A percentile compares a stretch with the other conserved stretches of the same genome.
These are phyloP conservation scores for Tylochromis polylepis DNA, from an alignment of 2,113 vertebrate species.

Conservation along the genomic window DNA sequence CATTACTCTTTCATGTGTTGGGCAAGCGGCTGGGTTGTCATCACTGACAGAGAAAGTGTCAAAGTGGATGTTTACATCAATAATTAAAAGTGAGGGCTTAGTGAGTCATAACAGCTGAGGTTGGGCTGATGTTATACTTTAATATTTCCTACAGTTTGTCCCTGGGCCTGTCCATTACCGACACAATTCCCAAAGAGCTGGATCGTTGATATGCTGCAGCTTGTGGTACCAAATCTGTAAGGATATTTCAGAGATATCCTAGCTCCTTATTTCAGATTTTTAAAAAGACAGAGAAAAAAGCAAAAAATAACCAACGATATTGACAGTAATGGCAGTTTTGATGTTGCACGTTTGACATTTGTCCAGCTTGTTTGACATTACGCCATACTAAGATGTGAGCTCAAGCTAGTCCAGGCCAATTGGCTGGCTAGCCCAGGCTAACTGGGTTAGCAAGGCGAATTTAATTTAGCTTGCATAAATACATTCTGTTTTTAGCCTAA, in stretches of 20 bases:
- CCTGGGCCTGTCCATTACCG: background rate
- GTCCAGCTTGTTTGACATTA: background rate
- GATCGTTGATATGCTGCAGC: background rate
- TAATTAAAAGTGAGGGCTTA: slow-evolving; percentile 50
- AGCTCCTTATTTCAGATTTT: background rate
- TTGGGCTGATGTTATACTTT: slow-evolving; percentile 9
- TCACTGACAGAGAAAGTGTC: slow-evolving; percentile 49
- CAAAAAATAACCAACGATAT: background rate
- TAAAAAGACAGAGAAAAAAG: background rate
- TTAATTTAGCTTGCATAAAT: background rate
- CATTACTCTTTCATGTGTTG: slow-evolving; percentile 62
- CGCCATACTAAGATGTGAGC: background rate
- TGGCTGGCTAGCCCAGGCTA: background rate
- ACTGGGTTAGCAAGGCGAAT: background rate
- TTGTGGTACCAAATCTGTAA: background rate
- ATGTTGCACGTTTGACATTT: background rate
- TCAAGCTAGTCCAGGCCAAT: background rate
- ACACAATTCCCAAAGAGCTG: slow-evolving; percentile 3
- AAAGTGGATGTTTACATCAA: slow-evolving; percentile 66
- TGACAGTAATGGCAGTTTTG: background rate
- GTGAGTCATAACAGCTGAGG: slow-evolving; percentile 23
- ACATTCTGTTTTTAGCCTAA: background rate
- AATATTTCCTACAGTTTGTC: slow-evolving; percentile 32
- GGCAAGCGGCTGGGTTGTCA: slow-evolving; percentile 36
- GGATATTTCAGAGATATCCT: background rate